These are phyloP conservation scores for Muscicapa striata DNA, from an alignment of 2,797 vertebrate genomes.

Conservation along the genomic window DNA sequence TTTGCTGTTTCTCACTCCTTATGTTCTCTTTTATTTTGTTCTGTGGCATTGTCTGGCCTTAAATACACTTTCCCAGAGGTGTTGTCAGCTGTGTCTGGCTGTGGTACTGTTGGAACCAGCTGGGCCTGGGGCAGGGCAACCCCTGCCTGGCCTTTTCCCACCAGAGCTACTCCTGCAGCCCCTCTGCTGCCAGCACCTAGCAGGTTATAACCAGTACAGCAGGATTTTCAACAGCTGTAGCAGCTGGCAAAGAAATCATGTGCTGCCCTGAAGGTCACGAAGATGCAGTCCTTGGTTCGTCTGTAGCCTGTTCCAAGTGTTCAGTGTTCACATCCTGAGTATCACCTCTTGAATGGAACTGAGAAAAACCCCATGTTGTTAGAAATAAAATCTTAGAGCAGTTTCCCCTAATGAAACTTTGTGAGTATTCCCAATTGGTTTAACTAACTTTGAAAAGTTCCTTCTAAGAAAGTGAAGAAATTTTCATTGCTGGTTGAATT, in stretches of 20 bases:
- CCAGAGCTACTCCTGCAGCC: background rate
- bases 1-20: background rate
- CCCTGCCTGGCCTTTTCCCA: background rate
- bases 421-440: background rate
- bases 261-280: background rate
- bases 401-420: background rate
- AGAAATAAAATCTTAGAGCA: background rate
- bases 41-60: background rate
- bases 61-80: background rate
- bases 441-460: background rate
- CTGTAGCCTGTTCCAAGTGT: background rate
- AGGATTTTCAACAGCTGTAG: background rate
- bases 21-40: background rate
- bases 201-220: rapidly evolving
- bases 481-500: background rate
- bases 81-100: background rate
- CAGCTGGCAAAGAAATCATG: background rate
- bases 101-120: background rate
- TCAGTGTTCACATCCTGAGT: background rate
- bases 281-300: background rate
- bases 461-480: background rate
- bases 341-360: background rate
- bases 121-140: background rate
- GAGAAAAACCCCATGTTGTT: background rate
- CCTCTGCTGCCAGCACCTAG: background rate